Evolutionary conservation across 2,113 vertebrate species (phyloP), one percentile per base, ranked within the genome.

Genomic region (Tiliqua scincoides): DNA sequence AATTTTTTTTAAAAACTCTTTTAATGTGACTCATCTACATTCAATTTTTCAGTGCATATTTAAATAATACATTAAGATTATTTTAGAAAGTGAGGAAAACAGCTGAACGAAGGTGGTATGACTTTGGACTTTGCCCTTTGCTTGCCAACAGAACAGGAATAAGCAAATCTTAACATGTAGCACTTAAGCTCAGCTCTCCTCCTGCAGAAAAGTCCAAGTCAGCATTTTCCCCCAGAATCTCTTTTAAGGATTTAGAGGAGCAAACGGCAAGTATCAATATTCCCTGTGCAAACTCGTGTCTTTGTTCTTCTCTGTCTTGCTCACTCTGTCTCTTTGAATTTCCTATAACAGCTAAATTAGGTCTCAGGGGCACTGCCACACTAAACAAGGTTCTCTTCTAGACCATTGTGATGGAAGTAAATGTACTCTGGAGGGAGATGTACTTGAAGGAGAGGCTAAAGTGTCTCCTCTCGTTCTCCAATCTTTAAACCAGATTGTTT

Each of bases 301-400:
- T 96, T 96, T 95, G 84, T 92, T 92, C 83, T 92, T 91, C 89
- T 94, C 87, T 92, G 86, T 92, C 90, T 93, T 89, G 85, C 52
- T 90, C 91, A 65, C 72, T 95, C 90, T 95, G 83, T 91, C 90
- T 95, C 94, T 93, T 92, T 91, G 92, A 96, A 96, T 96, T 95
- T 96, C 89, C 94, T 96, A 92, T 95, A 96, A 97, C 96, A 95
- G 95, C 95, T 96, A 97, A 97, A 97, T 96, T 97, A 96, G 93
- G 90, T 96, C 96, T 96, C 96, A 92, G 92, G 94, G 91, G 95
- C 91, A 95, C 92, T 84, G 93, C 93, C 93, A 88, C 89, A 93
- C 95, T 92, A 96, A 96, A 96, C 93, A 95, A 96, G 94, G 95
- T 95, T 94, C 93, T 96, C 90, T 94, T 92, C 94, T 94, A 89